Evolutionary conservation across 2,888 invertebrate genomes (phyloP), one percentile per base, ranked within the genome.

Genomic region (Polyploca ridens): DNA sequence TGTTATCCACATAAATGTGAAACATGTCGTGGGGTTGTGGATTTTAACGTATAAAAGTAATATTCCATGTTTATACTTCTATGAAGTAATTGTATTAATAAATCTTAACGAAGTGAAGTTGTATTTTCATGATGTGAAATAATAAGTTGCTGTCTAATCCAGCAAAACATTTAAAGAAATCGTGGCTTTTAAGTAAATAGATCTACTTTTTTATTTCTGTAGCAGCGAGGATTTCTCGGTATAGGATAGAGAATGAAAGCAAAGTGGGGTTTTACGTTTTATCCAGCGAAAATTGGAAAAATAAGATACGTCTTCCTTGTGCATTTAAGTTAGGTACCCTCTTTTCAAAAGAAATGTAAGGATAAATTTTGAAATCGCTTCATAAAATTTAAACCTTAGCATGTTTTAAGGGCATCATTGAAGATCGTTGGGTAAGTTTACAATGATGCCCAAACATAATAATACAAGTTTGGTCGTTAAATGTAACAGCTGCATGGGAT

Each of bases 401-500:
- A 27, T 35, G 62, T 62, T 64, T 60, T 61, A 62, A 41, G 16
- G 33, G 38, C 76, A 72, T 85, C 84, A 86, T 85, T 83, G 79
- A 78, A 76, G 79, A 78, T 81, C 75, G 82, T 82, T 86, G 79
- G 77, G 78, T 70, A 88, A 89, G 79, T 88, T 89, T 84, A 85
- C 83, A 88, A 86, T 87, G 86, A 87, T 85, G 85, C 81, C 81
- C 72, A 78, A 82, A 86, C 85, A 87, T 91, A 89, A 88, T 90
- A 88, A 90, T 88, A 88, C 84, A 91, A 92, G 89, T 92, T 92
- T 69, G 82, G 76, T 77, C 86, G 86, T 90, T 90, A 92, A 90
- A 74, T 84, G 92, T 91, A 91, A 91, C 93, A 91, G 90, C 91
- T 91, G 90, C 86, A 86, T 86, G 86, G 80, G 76, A 82, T 84